These are phyloP conservation scores for Cossypha caffra DNA, from an alignment of 2,797 vertebrate species.

Conservation along the genomic window DNA sequence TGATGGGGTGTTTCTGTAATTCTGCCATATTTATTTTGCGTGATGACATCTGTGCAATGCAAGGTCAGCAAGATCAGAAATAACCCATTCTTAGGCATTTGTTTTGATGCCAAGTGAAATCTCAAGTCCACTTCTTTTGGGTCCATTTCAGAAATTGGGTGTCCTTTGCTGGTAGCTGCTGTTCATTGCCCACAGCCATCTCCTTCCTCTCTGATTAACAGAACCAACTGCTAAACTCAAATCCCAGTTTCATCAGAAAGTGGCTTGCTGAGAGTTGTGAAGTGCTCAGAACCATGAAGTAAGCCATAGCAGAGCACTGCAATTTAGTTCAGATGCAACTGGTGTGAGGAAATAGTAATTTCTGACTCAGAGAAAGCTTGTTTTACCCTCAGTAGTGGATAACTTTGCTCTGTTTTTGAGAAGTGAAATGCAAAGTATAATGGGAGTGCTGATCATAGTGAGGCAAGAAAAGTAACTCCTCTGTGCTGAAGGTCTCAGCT, in stretches of 20 bases:
- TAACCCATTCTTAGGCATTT: not conserved
- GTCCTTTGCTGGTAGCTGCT: not conserved
- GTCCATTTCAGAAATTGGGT: not conserved
- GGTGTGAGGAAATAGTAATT: rapidly evolving
- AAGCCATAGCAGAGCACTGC: not conserved
- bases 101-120: not conserved
- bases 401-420: not conserved
- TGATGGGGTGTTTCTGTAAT: not conserved
- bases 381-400: not conserved
- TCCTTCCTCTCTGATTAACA: too few species aligned
- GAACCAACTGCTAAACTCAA: not conserved
- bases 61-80: not conserved
- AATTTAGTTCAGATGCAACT: not conserved
- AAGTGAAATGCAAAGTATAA: not conserved
- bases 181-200: too few species aligned
- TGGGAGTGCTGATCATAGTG: not conserved
- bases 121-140: not conserved
- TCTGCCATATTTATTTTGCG: not conserved
- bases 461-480: not conserved
- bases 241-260: not conserved
- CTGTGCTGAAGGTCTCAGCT: not conserved
- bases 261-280: not conserved
- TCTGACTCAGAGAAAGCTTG: not conserved
- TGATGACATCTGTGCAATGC: not conserved
- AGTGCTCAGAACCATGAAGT: not conserved